Conservation (phyloP, 2,113 vertebrate species). For the Ptyas mucosa region DNA sequence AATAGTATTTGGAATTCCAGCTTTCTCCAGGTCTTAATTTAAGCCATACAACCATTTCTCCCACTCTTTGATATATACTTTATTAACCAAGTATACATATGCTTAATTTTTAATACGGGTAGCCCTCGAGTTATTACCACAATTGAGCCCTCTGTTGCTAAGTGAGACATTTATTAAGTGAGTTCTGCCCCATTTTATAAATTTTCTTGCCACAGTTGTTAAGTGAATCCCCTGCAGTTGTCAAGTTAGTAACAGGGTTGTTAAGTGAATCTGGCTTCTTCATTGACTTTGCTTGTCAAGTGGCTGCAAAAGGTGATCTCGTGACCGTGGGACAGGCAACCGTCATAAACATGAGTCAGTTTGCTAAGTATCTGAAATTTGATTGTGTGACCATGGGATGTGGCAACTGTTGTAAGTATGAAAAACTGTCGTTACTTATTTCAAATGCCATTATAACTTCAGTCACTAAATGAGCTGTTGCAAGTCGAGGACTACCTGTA, state of each 20-base stretch:
- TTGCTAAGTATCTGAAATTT: no score
- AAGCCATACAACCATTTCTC: neutral
- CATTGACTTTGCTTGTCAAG: no score
- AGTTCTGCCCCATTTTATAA: neutral
- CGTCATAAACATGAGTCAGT: no score
- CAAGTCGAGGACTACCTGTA: neutral
- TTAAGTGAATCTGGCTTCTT: no score
- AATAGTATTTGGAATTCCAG: neutral
- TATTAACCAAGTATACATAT: neutral
- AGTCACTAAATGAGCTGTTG: neutral
- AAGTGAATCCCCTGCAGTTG: neutral
- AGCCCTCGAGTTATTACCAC: neutral
- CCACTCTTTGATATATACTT: neutral
- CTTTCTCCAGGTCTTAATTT: neutral
- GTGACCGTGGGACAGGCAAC: no score
- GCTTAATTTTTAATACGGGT: neutral
- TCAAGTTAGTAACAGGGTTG: no score
- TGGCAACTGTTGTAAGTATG: neutral
- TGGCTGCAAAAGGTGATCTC: no score
- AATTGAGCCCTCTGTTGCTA: neutral
- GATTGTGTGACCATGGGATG: no score
- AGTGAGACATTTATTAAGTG: neutral
- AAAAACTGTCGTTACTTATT: neutral
- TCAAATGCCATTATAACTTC: neutral
- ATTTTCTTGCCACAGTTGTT: neutral